A percentile compares a stretch with the other conserved stretches of the same genome.
These are phyloP conservation scores for Eulemur rubriventer DNA, from an alignment of 2,797 vertebrate species.

Conservation along the genomic window DNA sequence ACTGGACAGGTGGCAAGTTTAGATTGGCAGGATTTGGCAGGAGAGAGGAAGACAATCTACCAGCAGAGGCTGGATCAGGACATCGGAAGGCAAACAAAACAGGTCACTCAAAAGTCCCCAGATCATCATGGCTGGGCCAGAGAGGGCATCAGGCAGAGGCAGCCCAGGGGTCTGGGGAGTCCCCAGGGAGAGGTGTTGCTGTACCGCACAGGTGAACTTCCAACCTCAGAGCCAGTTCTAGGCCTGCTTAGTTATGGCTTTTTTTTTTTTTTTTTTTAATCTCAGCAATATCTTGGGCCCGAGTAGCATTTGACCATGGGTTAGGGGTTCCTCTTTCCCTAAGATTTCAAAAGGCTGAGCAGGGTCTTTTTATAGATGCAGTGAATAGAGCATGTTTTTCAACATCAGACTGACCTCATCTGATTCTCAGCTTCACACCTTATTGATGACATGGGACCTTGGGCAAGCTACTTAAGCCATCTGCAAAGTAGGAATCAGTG, in stretches of 20 bases:
- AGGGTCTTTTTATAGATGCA: neutral
- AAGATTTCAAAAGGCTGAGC: neutral
- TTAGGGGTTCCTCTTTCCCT: neutral
- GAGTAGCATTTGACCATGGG: neutral
- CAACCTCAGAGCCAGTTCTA: neutral
- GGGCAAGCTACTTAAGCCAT: neutral
- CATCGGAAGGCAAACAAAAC: neutral
- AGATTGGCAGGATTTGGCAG: neutral
- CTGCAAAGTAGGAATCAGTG: neutral
- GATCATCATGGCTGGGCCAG: neutral
- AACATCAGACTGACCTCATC: neutral
- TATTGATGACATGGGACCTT: neutral
- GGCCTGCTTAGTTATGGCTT: neutral
- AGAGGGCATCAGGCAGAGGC: neutral
- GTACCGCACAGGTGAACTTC: fast-evolving
- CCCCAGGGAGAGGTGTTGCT: neutral
- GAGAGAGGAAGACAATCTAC: neutral
- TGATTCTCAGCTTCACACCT: neutral
- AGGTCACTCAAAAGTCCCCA: neutral
- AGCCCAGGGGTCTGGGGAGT: neutral
- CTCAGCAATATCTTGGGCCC: neutral
- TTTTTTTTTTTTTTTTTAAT: neutral
- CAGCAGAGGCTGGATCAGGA: neutral
- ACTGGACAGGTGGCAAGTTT: neutral
- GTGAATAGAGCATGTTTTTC: neutral